Evolutionary conservation across 2,113 vertebrate genomes (phyloP), one percentile per base, ranked within the genome.

Genomic region (Hippoglossus stenolepis): DNA sequence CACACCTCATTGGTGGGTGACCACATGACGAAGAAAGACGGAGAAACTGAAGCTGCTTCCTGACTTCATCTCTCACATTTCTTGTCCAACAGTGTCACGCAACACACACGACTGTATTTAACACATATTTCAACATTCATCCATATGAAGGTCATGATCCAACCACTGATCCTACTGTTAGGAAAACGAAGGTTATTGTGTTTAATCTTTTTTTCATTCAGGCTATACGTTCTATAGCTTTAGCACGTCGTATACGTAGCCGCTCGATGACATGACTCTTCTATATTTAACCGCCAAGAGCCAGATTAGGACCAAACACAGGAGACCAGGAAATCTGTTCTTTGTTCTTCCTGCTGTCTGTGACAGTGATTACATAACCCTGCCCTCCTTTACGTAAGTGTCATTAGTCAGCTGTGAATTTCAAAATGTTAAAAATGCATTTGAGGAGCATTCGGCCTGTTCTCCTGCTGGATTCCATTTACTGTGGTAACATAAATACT

Each of bases 311-410:
- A 71, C 53, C 73, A 84, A 82, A 80, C 81, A 77, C 75, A 74
- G 78, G 76, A 85, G 83, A 78, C 61, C 87, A 85, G 90, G 90
- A 93, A 89, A 91, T 91, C 88, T 90, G 90, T 72, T 88, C 88
- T 90, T 87, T 93, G 90, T 90, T 89, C 88, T 89, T 89, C 85
- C 89, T 82, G 89, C 86, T 65, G 76, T 84, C 84, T 75, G 53
- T 87, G 86, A 89, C 89, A 87, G 79, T 58, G 76, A 82, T 91
- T 93, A 88, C 43, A 80, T 87, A 91, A 92, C 11, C 76, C 76
- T 61, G 73, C 68, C 83, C 62, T 67, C 71, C 23, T 74, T 91
- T 91, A 90, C 82, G 57, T 89, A 90, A 91, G 78, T 59, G 70
- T 87, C 86, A 85, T 87, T 85, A 86, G 75, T 88, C 86, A 84